These are phyloP conservation scores for Cuniculus paca DNA, from an alignment of 2,797 vertebrate genomes.

Conservation along the genomic window DNA sequence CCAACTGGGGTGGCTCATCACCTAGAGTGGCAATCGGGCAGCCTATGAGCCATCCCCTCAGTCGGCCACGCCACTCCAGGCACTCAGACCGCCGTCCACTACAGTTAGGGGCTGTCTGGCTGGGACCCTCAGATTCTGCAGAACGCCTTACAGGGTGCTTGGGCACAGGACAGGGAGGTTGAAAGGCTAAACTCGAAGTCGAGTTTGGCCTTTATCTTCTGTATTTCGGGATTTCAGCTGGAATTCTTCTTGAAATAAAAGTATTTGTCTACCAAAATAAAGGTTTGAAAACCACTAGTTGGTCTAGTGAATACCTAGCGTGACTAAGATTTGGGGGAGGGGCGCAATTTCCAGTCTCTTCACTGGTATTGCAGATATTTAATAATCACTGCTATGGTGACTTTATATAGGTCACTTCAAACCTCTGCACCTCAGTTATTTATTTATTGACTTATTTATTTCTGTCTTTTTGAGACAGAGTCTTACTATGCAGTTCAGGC, in stretches of 20 bases:
- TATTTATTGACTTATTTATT: no score
- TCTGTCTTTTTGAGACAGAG: no score
- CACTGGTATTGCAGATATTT: background rate
- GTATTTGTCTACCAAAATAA: slow-evolving; percentile 29
- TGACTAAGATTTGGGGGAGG: background rate
- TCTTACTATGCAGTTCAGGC: no score
- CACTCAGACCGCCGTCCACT: background rate
- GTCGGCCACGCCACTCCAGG: background rate
- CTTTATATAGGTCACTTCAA: slow-evolving; percentile 1
- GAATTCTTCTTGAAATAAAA: slow-evolving; percentile 48
- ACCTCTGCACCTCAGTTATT: background rate
- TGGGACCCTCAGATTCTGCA: background rate
- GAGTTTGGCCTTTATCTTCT: slow-evolving; percentile 10
- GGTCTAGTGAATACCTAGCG: background rate
- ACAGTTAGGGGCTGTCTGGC: background rate
- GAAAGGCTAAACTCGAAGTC: background rate
- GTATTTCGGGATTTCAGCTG: slow-evolving; percentile 9
- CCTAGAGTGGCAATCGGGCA: slow-evolving; percentile 84
- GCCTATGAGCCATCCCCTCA: background rate
- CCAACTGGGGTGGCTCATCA: slow-evolving; percentile 83
- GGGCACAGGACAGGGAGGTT: background rate
- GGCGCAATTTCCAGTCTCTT: background rate
- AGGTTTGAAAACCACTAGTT: slow-evolving; percentile 18
- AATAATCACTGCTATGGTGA: background rate
- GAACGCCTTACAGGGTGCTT: background rate